Base-by-base conservation (phyloP, 2,888 invertebrate species). In the Chymomyza fuscimana region DNA sequence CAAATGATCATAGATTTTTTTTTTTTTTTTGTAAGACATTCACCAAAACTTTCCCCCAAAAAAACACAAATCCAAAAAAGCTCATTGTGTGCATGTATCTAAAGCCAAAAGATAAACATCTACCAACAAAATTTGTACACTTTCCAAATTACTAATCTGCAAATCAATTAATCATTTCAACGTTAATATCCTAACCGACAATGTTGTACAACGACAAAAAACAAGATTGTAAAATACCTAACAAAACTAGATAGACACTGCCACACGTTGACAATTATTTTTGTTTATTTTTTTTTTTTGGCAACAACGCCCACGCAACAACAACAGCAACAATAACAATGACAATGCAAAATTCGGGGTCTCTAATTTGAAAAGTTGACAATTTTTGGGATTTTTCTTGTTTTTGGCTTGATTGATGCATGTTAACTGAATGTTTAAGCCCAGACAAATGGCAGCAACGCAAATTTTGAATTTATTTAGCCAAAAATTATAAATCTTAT, bases 341-440 rank as follows among this genome's bases (percentile, higher is more conserved):
- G n/a, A 19, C 32, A 61, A 63, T 58, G 58, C 58, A 25, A 5
- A 58, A 22, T 58, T 58, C 19, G 19, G 19, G 4, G 29, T 58
- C 7, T 15, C 58, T 25, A 58, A 58, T 12, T 19, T 58, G 25
- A 61, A 52, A 72, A 78, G 65, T 72, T 51, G 62, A 69, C 67
- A 65, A 65, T 72, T 72, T 68, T 73, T 68, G 69, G 76, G 67
- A 69, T 78, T 74, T 80, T 69, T 67, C 40, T 70, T 80, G 68
- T 58, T 74, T 76, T 72, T 59, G 65, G 69, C 66, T 70, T 73
- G 74, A 76, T 73, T 66, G 64, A 61, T 74, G 70, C 63, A 70
- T 64, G 72, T 66, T 67, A 69, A 60, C 15, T 60, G 60, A 36
- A 36, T 12, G 22, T 40, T 60, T 60, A 40, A 60, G 46, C 65